Evolutionary conservation across 2,113 vertebrate genomes (phyloP).

Genomic region (Cariama cristata): DNA sequence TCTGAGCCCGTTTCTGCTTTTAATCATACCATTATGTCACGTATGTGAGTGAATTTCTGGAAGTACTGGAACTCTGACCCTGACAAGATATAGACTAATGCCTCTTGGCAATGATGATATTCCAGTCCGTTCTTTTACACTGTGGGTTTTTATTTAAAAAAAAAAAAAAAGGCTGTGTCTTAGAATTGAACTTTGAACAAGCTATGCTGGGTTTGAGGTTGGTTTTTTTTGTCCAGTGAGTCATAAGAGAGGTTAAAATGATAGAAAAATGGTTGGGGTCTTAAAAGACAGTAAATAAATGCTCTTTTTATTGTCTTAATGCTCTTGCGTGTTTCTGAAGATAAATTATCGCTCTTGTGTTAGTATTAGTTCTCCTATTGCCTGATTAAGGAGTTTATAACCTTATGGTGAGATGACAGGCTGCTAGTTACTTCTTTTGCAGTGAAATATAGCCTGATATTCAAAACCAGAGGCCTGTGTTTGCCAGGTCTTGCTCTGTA

Average conservation of each 20-base stretch:
- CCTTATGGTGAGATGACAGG: conserved; percentile 33
- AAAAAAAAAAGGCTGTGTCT: background rate
- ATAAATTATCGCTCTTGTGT: conserved; percentile 45
- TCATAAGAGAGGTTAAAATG: background rate
- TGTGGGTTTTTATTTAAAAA: background rate
- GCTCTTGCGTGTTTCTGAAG: conserved; percentile 31
- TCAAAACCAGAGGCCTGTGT: conserved; percentile 67
- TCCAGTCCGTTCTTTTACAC: background rate
- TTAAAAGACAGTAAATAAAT: conserved; percentile 40
- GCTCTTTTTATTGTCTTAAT: background rate
- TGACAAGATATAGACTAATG: background rate
- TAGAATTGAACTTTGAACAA: background rate
- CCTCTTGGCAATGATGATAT: background rate
- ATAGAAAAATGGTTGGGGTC: background rate
- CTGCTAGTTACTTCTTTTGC: conserved; percentile 50
- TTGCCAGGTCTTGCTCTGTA: conserved; percentile 68
- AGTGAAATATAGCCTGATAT: conserved; percentile 71
- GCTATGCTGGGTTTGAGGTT: background rate
- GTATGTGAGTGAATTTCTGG: background rate
- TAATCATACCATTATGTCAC: background rate
- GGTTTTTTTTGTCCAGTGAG: background rate
- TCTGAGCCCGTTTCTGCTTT: background rate
- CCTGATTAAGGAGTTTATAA: conserved; percentile 56
- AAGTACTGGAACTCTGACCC: background rate
- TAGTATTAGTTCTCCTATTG: conserved; percentile 56